These are phyloP conservation scores for Coremacera marginata DNA, from an alignment of 2,888 invertebrate genomes.

Conservation along the genomic window DNA sequence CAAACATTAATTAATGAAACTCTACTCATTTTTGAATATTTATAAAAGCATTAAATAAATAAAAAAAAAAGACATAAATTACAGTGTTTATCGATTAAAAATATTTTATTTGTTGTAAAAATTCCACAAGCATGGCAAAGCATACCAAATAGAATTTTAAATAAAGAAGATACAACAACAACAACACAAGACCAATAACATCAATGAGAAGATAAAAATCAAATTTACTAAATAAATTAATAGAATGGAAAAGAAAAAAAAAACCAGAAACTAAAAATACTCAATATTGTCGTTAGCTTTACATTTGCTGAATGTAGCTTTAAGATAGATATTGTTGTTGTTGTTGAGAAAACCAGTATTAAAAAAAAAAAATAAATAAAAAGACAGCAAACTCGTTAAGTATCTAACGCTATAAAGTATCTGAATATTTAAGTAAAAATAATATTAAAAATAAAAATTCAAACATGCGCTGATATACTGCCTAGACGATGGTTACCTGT, in stretches of 20 bases:
- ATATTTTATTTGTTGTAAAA: background rate
- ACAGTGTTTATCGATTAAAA: too few species aligned
- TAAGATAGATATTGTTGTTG: background rate
- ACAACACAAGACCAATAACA: background rate
- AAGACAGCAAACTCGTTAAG: background rate
- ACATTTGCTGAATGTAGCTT: too few species aligned
- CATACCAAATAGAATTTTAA: background rate
- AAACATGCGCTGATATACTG: background rate
- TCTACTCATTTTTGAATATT: too few species aligned
- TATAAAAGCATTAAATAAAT: too few species aligned
- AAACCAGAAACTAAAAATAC: background rate
- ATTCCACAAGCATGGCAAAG: background rate
- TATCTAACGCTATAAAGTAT: constrained; percentile 19
- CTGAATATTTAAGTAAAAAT: constrained; percentile 8
- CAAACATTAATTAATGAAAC: too few species aligned
- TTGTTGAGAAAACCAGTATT: background rate
- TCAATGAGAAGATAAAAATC: background rate
- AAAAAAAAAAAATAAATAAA: too few species aligned
- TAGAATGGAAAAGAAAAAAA: background rate
- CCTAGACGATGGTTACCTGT: background rate
- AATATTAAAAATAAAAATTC: background rate
- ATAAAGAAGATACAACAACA: background rate
- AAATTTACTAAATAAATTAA: background rate
- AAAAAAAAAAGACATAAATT: too few species aligned
- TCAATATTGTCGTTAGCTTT: background rate